phyloP scores from a whole-genome alignment of 2,113 vertebrate genomes.

The Castor canadensis region DNA sequence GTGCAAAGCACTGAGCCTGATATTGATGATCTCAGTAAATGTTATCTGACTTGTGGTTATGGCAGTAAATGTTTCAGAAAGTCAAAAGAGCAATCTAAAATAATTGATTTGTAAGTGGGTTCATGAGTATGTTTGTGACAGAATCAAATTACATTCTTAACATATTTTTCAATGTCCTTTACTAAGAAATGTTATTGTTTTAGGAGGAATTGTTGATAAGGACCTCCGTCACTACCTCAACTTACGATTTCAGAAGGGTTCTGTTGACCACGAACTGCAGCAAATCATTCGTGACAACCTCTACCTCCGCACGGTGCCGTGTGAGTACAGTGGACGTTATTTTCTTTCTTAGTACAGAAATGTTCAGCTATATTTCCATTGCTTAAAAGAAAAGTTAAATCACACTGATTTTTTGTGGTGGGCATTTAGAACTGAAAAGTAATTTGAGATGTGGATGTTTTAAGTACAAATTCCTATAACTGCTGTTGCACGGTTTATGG shows the following conservation, averaged over 20 bases:
- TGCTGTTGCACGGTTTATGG: not conserved
- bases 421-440: not conserved
- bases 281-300: conserved; percentile 99
- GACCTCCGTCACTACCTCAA: conserved; percentile 99
- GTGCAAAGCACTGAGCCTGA: not conserved
- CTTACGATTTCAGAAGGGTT: conserved; percentile 98
- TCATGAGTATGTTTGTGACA: not conserved
- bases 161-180: conserved; percentile 46
- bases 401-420: not conserved
- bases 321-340: conserved; percentile 86
- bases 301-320: conserved; percentile 98
- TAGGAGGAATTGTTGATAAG: conserved; percentile 98
- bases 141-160: not conserved
- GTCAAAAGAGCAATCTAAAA: not conserved
- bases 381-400: conserved; percentile 1
- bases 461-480: not conserved
- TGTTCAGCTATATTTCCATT: not conserved
- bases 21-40: not conserved
- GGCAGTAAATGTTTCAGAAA: not conserved
- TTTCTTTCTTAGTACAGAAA: not conserved
- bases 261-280: conserved; percentile 98
- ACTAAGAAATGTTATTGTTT: conserved; percentile 61
- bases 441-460: not conserved
- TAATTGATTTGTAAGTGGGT: not conserved
- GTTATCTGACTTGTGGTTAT: not conserved